These are phyloP conservation scores for Hydractinia echinata DNA, from an alignment of 30 jellyfish, hydroid and myxozoan genomes.

Conservation along the genomic window DNA sequence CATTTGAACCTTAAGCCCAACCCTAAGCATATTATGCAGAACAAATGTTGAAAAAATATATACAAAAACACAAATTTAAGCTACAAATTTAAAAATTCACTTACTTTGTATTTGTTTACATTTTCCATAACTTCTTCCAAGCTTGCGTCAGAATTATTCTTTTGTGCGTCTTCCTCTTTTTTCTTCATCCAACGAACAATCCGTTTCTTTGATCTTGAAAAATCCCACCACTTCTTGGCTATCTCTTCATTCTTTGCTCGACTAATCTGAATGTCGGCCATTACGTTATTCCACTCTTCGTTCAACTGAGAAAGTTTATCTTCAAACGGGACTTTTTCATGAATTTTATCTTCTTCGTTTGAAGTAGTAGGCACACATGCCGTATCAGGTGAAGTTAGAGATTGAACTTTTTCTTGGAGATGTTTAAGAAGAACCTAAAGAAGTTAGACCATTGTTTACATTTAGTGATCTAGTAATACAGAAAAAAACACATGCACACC, in stretches of 20 bases:
- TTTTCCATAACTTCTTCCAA: neutral
- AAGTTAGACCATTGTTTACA: neutral
- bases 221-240: conserved; percentile 84
- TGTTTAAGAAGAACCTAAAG: neutral
- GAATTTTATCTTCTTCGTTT: neutral
- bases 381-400: neutral
- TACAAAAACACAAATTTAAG: too few species aligned
- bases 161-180: conserved; percentile 2
- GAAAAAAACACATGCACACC: neutral
- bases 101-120: neutral
- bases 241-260: conserved; percentile 48
- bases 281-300: conserved; percentile 54
- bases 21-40: too few species aligned
- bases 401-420: neutral
- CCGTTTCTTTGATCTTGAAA: conserved; percentile 54
- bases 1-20: too few species aligned
- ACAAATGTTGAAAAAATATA: too few species aligned
- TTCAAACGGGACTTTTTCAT: conserved; percentile 45
- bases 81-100: too few species aligned
- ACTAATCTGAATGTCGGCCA: conserved; percentile 46
- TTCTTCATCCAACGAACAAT: conserved; percentile 12
- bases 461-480: neutral
- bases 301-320: conserved; percentile 58
- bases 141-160: neutral
- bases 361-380: neutral